Base-by-base conservation (phyloP, 2,113 vertebrate species). In the Microcebus murinus region DNA sequence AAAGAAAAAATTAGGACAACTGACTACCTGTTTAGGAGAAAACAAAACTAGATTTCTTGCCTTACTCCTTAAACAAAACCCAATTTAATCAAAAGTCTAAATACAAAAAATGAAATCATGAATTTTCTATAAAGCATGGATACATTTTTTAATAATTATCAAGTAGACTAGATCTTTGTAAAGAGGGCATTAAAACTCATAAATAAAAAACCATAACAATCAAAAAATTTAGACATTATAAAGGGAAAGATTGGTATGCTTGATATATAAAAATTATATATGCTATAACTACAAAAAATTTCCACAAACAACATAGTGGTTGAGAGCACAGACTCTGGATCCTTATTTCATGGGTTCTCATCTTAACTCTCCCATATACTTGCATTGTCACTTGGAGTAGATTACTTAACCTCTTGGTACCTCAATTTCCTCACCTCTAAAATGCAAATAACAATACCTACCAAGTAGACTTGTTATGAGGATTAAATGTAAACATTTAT, bases 391-490 rank as follows among this genome's bases (percentile, higher is more conserved):
- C 25, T 90, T 61, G 27, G 74, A 71, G 4, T 31, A 59, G 76
- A 9, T 81, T 92, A 55, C 29, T 88, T 93, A 76, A 95, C 34
- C 21, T 93, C 34, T 76, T 95, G 27, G 63, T 90, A 5, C 81
- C 42, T 86, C 11, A 65, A 18, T 87, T 96, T 92, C 25, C 68
- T 91, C 34, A 45, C 80, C 36, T 92, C 34, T 90, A 52, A 96
- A 90, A 87, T 90, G 48, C 25, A 87, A 27, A 45, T 86, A 59
- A 34, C 90, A 90, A 27, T 85, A 48, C 14, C 59, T 90, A 70
- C n/a, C 76, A 63, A 70, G 39, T 61, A 82, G 39, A 2, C 25
- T 94, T 88, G 21, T 65, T 73, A 68, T 55, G 57, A 74, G 39
- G 12, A 83, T 87, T 84, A 79, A 84, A 84, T 68, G 12, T 86